Evolutionary conservation across 2,797 vertebrate genomes (phyloP).

Genomic region (Thalassophryne amazonica): DNA sequence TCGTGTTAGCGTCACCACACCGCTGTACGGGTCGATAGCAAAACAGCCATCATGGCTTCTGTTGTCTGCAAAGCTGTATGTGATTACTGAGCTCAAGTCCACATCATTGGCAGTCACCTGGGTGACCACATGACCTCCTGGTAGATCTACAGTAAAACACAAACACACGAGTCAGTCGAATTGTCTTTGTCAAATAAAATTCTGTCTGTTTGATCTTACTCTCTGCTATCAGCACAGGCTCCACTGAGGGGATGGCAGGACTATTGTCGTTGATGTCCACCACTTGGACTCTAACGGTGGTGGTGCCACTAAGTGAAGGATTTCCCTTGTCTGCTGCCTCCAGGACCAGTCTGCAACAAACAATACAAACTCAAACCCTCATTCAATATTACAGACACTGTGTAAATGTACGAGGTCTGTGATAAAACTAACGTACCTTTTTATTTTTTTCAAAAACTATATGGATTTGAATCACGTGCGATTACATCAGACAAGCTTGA

Average conservation of each 20-base stretch:
- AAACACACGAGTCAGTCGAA: neutral
- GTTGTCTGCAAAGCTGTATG: slow-evolving; percentile 80
- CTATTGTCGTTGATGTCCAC: slow-evolving; percentile 91
- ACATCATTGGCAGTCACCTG: slow-evolving; percentile 82
- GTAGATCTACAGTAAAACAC: slow-evolving; percentile 75
- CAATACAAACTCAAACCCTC: too few species aligned
- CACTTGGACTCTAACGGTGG: slow-evolving; percentile 82
- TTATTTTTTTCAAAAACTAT: too few species aligned
- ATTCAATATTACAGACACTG: too few species aligned
- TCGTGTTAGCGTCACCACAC: slow-evolving; percentile 75
- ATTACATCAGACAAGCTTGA: too few species aligned
- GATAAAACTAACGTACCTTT: too few species aligned
- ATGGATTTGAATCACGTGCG: too few species aligned
- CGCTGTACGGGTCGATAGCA: slow-evolving; percentile 80
- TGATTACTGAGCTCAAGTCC: slow-evolving; percentile 83
- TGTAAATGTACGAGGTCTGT: too few species aligned
- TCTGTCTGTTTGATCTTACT: slow-evolving; percentile 73
- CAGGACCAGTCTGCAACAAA: slow-evolving; percentile 80
- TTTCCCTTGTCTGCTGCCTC: slow-evolving; percentile 87
- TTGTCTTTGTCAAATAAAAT: neutral
- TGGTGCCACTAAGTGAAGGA: slow-evolving; percentile 82
- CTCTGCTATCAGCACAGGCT: slow-evolving; percentile 82
- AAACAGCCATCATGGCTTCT: slow-evolving; percentile 76
- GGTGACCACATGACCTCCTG: slow-evolving; percentile 82
- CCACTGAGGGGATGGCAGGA: slow-evolving; percentile 79